Evolutionary conservation across 2,888 invertebrate genomes (phyloP).

Genomic region (Dryobotodes eremita): DNA sequence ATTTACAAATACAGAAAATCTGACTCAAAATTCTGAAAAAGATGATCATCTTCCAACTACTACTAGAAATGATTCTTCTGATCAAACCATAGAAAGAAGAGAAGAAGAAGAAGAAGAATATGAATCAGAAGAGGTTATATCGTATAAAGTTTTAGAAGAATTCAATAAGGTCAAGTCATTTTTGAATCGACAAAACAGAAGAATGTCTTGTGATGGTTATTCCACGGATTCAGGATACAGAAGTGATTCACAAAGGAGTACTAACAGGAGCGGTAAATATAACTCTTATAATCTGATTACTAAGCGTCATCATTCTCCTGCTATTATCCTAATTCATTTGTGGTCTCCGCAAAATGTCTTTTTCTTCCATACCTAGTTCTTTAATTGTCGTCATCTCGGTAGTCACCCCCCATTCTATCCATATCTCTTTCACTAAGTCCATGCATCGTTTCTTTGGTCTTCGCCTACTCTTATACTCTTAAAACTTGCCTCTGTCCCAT

Average conservation of each 20-base stretch:
- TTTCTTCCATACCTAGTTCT: too few species aligned
- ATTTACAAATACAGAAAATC: not conserved
- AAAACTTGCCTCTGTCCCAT: too few species aligned
- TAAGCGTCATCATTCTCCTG: too few species aligned
- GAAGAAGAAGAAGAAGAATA: constrained; percentile 48
- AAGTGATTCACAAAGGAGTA: constrained; percentile 78
- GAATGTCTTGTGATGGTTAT: constrained; percentile 62
- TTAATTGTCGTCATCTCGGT: too few species aligned
- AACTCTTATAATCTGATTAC: too few species aligned
- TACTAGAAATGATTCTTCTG: not conserved
- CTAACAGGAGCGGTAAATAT: constrained; percentile 62
- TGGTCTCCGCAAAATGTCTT: too few species aligned
- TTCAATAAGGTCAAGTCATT: constrained; percentile 79
- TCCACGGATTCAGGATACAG: constrained; percentile 81
- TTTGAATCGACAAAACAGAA: constrained; percentile 70
- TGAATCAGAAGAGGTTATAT: constrained; percentile 66
- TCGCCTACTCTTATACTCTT: too few species aligned
- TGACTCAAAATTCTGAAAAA: not conserved
- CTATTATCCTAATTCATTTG: too few species aligned
- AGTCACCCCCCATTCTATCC: too few species aligned
- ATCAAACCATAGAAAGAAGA: constrained; percentile 10
- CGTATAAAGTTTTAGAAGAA: constrained; percentile 85
- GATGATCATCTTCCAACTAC: not conserved
- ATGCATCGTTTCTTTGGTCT: too few species aligned
- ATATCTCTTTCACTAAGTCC: too few species aligned